Conservation (phyloP, 1,140 invertebrate genomes). For the Eupeodes corollae region DNA sequence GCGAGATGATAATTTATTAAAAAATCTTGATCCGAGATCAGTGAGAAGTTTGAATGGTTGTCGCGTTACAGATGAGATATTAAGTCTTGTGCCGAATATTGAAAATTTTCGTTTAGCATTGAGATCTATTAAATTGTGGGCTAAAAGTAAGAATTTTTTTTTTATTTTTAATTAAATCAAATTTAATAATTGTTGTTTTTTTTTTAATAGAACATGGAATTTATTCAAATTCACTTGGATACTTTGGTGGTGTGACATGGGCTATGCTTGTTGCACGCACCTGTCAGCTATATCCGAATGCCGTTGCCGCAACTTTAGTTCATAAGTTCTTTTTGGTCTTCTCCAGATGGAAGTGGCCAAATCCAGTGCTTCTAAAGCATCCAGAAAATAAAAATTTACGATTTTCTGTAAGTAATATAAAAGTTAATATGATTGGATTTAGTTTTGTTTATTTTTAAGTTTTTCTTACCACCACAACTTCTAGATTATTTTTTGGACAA, state of each 20-base stretch:
- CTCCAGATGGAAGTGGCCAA: constrained; percentile 96
- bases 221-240: constrained; percentile 96
- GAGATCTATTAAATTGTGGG: constrained; percentile 95
- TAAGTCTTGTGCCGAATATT: constrained; percentile 88
- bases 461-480: no score
- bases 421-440: background rate
- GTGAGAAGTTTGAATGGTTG: constrained; percentile 96
- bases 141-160: constrained; percentile 72
- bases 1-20: constrained; percentile 80
- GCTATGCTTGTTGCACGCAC: constrained; percentile 97
- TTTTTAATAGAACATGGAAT: constrained; percentile 73
- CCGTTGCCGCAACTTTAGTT: constrained; percentile 83
- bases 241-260: constrained; percentile 98
- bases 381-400: constrained; percentile 77
- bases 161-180: background rate
- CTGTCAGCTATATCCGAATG: constrained; percentile 97
- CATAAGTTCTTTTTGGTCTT: constrained; percentile 98
- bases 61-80: constrained; percentile 95
- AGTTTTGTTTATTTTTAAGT: no score
- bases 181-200: constrained; percentile 11
- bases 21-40: constrained; percentile 93
- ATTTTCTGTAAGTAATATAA: constrained; percentile 60
- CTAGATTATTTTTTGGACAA: no score
- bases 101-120: constrained; percentile 89
- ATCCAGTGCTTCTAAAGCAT: constrained; percentile 90